Base-by-base conservation (phyloP, 2,888 invertebrate genomes). In the Stenchaetothrips biformis region DNA sequence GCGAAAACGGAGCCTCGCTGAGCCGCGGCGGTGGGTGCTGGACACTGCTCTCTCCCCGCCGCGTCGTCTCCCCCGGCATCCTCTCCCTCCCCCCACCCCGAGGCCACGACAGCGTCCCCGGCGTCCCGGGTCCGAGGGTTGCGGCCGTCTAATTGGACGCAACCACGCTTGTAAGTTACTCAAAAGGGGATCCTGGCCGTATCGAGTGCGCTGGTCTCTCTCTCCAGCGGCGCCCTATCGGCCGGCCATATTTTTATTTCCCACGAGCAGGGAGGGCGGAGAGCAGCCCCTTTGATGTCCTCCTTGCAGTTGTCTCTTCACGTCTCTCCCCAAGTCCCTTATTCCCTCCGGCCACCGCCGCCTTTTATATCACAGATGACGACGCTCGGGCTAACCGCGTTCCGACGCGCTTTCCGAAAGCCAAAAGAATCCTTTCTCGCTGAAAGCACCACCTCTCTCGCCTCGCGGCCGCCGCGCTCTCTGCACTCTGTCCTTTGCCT, bases 81-180 rank as follows among this genome's bases (percentile, higher is more conserved):
- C 2, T 16, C 13, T 16, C 53, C 6, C 53, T 11, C 53, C 53
- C 2, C 53, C 13, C 53, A 11, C 53, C 53, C 4, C 53, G 16
- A 4, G 13, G 53, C 53, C 53, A 53, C 53, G 53, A 37, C 37
- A 4, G 37, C 37, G 37, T 37, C 37, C 37, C 37, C 37, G 2
- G 37, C 37, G 37, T 4, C 37, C 37, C 37, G 37, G 37, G 37
- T 37, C 37, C 37, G 37, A 37, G 37, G 37, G 37, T 37, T 37
- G 37, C 37, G 37, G 37, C 37, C 37, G 37, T 25, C 67, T 74
- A 74, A 74, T 74, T 74, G 67, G 67, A 25, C 67, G 67, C 67
- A 74, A 25, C 67, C 67, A 74, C 67, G 67, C 67, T 74, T 74
- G 67, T 74, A 74, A 74, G 67, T 74, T 74, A 74, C 67, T 74